Base-by-base conservation (phyloP, 2,113 vertebrate genomes). In the Callaeas wilsoni region DNA sequence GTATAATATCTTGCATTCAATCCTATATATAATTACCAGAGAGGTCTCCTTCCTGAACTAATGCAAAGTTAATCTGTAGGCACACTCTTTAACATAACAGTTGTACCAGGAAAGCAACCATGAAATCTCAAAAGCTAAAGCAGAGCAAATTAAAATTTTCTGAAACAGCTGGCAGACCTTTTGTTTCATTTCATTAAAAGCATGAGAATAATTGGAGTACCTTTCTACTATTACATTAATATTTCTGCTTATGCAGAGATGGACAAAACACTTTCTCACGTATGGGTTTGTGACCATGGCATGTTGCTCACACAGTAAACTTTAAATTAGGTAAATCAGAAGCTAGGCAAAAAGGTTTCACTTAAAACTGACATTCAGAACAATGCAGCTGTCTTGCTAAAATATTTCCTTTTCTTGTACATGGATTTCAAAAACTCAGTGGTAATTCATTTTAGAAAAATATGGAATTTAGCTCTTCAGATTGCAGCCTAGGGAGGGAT, bases 141-240 rank as follows among this genome's bases (percentile, higher is more conserved):
- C 85, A 93, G 76, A 94, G 88, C 91, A 95, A 96, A 94, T 94
- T 20, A 93, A 84, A 78, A 78, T 94, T 93, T 97, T 92, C 93
- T 95, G 83, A 95, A 94, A 59, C 89, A 96, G 89, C 93, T 94
- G 89, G 69, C 33, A 94, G 39, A 94, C 39, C 59, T 92, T 94
- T 94, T 87, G 68, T 75, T 92, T 78, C 42, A 52, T 84, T 89
- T 96, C 73, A 91, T 89, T 84, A 89, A 90, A 93, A 94, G 56
- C 60, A 73, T 41, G 11, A 81, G 64, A 64, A 91, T 73, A 92
- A 95, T 44, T 82, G n/a, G 44, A 91, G 39, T 26, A 75, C 56
- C 89, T 87, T 89, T 75, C 68, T 84, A 85, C 50, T 62, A 75
- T 21, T 50, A 71, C 20, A 56, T 78, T 82, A 78, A 56, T 68